Base-by-base conservation (phyloP, 2,113 vertebrate species). In the Scomber colias region DNA sequence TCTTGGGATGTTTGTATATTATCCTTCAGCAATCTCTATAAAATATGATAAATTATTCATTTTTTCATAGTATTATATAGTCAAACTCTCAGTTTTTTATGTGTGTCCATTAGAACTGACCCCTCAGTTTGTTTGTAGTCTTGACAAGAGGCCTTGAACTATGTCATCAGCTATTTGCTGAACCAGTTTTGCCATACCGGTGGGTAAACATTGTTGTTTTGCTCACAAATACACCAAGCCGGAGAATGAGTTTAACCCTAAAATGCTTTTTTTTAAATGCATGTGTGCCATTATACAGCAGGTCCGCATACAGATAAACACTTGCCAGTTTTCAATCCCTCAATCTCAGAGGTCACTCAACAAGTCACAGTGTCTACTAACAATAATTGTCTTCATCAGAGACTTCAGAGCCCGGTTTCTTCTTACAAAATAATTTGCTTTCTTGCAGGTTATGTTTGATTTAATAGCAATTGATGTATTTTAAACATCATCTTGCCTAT, bases 201-300 rank as follows among this genome's bases (percentile, higher is more conserved):
- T 80, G 67, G 51, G 63, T 83, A 83, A 88, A 88, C 81, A 81
- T 2, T 64, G 59, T 10, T 83, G 55, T 83, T 87, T 76, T 81
- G 68, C 48, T 70, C 19, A 24, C 60, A 84, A 76, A 82, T 27
- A 77, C 45, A 51, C 53, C 1, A 15, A 45, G 16, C 3, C 21
- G 2, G 21, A 45, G 15, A 24, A 6, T 55, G 61, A 40, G 6
- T 40, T 40, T 7, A 40, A 40, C 1, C 7, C 8, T 40, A 40
- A 40, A 35, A 40, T 40, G 35, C 35, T 40, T 27, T 27, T 27
- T 27, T 27, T 27, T 27, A 27, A 27, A 27, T 40, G 35, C 9
- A 9, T 40, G 35, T 40, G 7, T 27, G 14, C 17, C 3, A 13
- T 30, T 46, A 31, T 14, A 54, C 1, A 31, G 10, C 63, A 49